phyloP scores from a whole-genome alignment of 2,888 invertebrate genomes.

The Apeira syringaria region DNA sequence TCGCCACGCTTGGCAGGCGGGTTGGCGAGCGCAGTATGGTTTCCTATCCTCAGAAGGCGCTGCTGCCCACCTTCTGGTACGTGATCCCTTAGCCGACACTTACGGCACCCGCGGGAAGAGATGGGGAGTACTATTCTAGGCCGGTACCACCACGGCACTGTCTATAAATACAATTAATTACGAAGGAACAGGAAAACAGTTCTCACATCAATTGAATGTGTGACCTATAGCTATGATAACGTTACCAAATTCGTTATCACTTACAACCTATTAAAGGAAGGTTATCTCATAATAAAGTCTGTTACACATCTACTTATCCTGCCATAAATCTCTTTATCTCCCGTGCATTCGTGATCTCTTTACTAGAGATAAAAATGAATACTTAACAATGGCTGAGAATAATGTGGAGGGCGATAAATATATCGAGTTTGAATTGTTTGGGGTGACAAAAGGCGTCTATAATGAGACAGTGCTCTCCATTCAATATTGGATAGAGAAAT shows the following conservation, averaged over 20 bases:
- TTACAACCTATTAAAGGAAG: constrained; percentile 20
- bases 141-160: too few relatives aligned
- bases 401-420: constrained; percentile 13
- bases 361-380: constrained; percentile 32
- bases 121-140: too few relatives aligned
- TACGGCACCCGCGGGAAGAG: too few relatives aligned
- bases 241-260: constrained; percentile 12
- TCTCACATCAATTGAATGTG: constrained; percentile 3
- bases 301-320: constrained; percentile 44
- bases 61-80: too few relatives aligned
- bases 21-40: too few relatives aligned
- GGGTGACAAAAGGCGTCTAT: constrained; percentile 9
- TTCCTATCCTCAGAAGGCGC: too few relatives aligned
- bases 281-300: constrained; percentile 33
- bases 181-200: background rate
- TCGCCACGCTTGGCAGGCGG: too few relatives aligned
- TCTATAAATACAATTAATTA: too few relatives aligned
- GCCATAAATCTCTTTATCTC: constrained; percentile 45
- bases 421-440: constrained; percentile 10
- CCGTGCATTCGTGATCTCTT: constrained; percentile 37
- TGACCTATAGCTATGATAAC: constrained; percentile 9
- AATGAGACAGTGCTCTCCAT: constrained; percentile 1
- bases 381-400: constrained; percentile 14
- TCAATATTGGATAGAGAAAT: background rate
- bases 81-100: too few relatives aligned